Conservation (phyloP, 2,113 vertebrate genomes). For the Glaucidium brasilianum region DNA sequence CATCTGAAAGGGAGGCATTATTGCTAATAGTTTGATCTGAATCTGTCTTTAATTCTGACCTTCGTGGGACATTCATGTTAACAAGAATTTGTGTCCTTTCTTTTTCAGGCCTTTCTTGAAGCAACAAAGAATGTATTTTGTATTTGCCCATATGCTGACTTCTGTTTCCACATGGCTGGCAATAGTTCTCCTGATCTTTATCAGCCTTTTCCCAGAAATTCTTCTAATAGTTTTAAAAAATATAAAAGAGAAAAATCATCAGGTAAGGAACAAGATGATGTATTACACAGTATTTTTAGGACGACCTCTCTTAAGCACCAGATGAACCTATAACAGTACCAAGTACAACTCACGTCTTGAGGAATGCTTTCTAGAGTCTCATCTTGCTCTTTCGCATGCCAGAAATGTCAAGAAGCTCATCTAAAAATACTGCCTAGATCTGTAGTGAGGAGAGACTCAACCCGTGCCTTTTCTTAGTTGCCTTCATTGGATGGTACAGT, state of each 20-base stretch:
- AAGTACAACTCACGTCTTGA: background rate
- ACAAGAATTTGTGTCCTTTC: slow-evolving; percentile 32
- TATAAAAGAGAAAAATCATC: slow-evolving; percentile 69
- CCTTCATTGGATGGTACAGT: background rate
- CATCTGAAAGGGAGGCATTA: background rate
- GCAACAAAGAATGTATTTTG: slow-evolving; percentile 95
- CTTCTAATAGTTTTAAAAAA: slow-evolving; percentile 80
- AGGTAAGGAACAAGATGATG: slow-evolving; percentile 73
- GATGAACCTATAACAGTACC: background rate
- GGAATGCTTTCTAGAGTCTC: slow-evolving; percentile 60
- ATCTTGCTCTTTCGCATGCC: background rate
- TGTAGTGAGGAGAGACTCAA: slow-evolving; percentile 37
- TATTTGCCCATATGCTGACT: slow-evolving; percentile 95
- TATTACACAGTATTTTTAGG: background rate
- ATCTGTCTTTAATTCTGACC: background rate
- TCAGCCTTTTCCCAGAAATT: slow-evolving; percentile 94
- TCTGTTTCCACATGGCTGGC: slow-evolving; percentile 92
- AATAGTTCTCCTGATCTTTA: slow-evolving; percentile 91
- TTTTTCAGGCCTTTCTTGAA: slow-evolving; percentile 90
- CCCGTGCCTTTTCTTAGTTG: background rate
- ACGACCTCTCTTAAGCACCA: slow-evolving; percentile 8
- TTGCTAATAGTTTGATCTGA: background rate
- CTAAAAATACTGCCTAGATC: slow-evolving; percentile 5
- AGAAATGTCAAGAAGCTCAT: background rate
- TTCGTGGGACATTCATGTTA: background rate